Conservation (phyloP, 2,113 vertebrate genomes). For the Choloepus hoffmanni region DNA sequence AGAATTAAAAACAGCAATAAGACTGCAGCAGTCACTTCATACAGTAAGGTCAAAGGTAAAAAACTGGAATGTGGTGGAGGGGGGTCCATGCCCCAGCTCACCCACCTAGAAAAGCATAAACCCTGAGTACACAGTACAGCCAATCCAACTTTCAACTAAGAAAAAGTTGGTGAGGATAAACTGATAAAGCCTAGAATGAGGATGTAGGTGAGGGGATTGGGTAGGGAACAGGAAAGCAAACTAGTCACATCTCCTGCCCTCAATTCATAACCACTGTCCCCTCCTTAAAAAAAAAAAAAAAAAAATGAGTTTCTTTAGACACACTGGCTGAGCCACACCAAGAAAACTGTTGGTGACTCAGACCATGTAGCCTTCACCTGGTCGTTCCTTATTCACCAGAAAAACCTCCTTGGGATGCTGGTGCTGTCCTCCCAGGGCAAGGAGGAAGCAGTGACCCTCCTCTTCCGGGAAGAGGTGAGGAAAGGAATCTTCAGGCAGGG, state of each 20-base stretch:
- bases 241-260: neutral
- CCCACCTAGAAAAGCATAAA: conserved; percentile 47
- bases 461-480: neutral
- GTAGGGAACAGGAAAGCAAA: neutral
- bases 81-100: neutral
- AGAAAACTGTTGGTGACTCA: neutral
- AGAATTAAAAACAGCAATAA: neutral
- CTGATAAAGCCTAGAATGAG: neutral
- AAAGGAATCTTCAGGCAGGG: conserved; percentile 11
- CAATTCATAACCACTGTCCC: neutral
- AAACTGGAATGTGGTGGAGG: neutral
- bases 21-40: neutral
- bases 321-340: conserved; percentile 30
- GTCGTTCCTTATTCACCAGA: neutral
- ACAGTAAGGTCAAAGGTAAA: neutral
- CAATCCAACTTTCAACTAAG: neutral
- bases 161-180: neutral
- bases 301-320: conserved; percentile 12
- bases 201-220: neutral
- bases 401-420: neutral
- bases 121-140: neutral
- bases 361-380: neutral
- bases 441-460: neutral
- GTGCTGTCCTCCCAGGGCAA: neutral
- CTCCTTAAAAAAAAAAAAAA: neutral